phyloP scores from a whole-genome alignment of 2,113 vertebrate genomes.

The Stegostoma tigrinum region DNA sequence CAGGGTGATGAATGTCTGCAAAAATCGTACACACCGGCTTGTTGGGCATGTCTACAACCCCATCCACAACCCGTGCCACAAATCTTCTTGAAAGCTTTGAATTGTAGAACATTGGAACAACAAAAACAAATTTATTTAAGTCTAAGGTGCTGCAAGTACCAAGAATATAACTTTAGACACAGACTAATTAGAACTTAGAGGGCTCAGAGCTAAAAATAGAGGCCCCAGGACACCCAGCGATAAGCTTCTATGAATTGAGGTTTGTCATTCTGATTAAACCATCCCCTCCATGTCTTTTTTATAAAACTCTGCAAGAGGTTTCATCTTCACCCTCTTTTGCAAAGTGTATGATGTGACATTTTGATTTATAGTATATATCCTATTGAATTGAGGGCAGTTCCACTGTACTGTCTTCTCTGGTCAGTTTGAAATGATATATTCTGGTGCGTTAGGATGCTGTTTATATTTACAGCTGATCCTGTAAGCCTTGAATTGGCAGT shows the following conservation, averaged over 20 bases:
- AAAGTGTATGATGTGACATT: background rate
- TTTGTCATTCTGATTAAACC: background rate
- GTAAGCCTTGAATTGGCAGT: background rate
- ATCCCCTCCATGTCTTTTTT: background rate
- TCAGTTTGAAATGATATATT: background rate
- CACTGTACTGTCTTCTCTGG: background rate
- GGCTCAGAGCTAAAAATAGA: background rate
- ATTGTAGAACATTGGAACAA: background rate
- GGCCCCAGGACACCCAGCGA: background rate
- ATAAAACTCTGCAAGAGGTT: background rate
- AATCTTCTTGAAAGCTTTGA: too few relatives aligned
- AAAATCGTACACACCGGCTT: too few relatives aligned
- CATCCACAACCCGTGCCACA: too few relatives aligned
- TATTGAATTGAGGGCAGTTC: background rate
- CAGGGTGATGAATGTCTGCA: too few relatives aligned
- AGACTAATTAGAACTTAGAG: background rate
- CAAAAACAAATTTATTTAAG: background rate
- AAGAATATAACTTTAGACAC: background rate
- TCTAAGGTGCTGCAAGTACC: background rate
- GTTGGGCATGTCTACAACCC: too few relatives aligned
- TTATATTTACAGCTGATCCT: background rate
- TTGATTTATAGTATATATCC: background rate
- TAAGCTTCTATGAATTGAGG: background rate
- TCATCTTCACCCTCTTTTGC: background rate
- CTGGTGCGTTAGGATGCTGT: background rate